Base-by-base conservation (phyloP, 2,113 vertebrate genomes). In the Sinocyclocheilus grahami region DNA sequence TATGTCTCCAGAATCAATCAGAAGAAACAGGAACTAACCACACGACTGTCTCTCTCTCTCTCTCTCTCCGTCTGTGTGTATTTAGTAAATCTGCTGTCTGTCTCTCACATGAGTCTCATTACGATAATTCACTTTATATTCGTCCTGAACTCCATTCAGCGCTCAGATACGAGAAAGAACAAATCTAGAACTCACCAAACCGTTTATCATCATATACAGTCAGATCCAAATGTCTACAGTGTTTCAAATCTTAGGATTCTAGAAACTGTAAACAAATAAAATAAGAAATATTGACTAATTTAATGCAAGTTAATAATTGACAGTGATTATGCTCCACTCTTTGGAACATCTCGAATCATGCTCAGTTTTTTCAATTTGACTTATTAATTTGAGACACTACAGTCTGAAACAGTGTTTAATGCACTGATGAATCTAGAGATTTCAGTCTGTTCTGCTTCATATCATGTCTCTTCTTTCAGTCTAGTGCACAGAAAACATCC, bases 61-160 rank as follows among this genome's bases (percentile, higher is more conserved):
- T 20, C 65, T 69, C 11, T 65, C 62, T 65, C 24, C 7, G 14
- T 7, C 13, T 5, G 14, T 55, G 10, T 37, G 78, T 18, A 6
- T 37, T 11, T 12, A 10, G 58, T 39, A 42, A 60, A 9, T 80
- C 20, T 80, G 76, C 16, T 27, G 27, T 27, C 27, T 27, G 27
- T 14, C 63, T 51, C 62, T 83, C 81, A 72, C 81, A 72, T 83
- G 81, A 83, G 81, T 14, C 65, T 71, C 46, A 83, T 83, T 83
- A 72, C 30, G 4, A 30, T 48, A 83, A 53, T 55, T 83, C 65
- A 51, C 42, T 71, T 71, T 8, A 33, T 22, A 22, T 39, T 20
- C 0, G 1, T 39, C 74, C 74, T 42, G 48, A 30, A 1, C n/a
- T 30, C 14, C 62, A 65, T 65, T 39, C 78, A 77, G 33, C 8